Percentiles rank a stretch among this genome's conserved stretches.
phyloP scores from a whole-genome alignment of 1,140 invertebrate genomes.

The Rhopalosiphum maidis region DNA sequence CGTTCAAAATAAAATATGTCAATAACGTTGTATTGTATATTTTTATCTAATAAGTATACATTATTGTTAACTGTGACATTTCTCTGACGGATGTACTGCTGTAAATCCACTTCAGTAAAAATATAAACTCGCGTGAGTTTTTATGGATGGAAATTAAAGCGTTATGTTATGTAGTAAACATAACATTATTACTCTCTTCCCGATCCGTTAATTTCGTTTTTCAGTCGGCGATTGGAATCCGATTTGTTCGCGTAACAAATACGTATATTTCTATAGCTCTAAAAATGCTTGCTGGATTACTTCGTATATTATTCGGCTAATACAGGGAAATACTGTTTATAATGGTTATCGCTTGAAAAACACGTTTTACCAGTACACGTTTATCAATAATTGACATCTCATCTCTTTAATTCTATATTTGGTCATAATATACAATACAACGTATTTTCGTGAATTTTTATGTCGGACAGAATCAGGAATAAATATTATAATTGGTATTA shows the following conservation, averaged over 20 bases:
- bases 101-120: neutral
- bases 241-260: neutral
- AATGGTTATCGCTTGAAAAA: neutral
- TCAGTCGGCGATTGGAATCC: neutral
- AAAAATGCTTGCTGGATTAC: neutral
- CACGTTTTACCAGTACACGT: neutral
- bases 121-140: neutral
- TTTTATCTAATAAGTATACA: neutral
- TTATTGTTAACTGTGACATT: neutral
- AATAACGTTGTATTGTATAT: too few relatives aligned
- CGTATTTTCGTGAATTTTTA: too few relatives aligned
- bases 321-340: neutral
- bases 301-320: neutral
- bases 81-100: neutral
- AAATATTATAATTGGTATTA: too few relatives aligned
- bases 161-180: neutral
- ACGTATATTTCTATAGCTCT: neutral
- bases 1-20: neutral
- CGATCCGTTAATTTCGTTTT: neutral
- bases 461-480: too few relatives aligned
- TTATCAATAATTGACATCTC: neutral
- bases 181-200: neutral
- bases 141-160: neutral
- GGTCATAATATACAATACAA: too few relatives aligned
- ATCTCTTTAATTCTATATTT: neutral